These are phyloP conservation scores for Colinus virginianus DNA, from an alignment of 2,113 vertebrate genomes.

Conservation along the genomic window DNA sequence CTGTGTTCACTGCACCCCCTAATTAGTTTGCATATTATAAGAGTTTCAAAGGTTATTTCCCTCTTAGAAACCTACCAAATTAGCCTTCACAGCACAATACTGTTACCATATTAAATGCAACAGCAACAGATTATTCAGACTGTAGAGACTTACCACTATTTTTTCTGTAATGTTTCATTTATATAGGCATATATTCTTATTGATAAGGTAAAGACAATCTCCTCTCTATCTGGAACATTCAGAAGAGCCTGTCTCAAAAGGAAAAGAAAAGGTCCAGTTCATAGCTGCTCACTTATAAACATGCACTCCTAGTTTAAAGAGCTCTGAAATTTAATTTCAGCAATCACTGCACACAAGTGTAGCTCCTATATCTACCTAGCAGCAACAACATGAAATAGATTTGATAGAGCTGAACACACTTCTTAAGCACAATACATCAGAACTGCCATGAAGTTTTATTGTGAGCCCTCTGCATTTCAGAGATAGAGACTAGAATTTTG, in stretches of 20 bases:
- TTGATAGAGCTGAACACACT: background rate
- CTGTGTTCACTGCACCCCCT: conserved; percentile 42
- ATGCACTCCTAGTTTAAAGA: background rate
- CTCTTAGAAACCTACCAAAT: conserved; percentile 30
- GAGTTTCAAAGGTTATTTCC: conserved; percentile 41
- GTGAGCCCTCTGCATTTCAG: background rate
- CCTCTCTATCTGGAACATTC: conserved; percentile 12
- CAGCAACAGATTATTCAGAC: conserved; percentile 12
- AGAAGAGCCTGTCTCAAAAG: conserved; percentile 27
- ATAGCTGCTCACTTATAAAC: background rate
- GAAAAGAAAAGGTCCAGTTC: conserved; percentile 2
- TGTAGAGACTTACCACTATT: conserved; percentile 2
- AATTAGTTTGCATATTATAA: conserved; percentile 44
- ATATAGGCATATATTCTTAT: conserved; percentile 16
- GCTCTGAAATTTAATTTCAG: background rate
- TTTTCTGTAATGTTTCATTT: conserved; percentile 27
- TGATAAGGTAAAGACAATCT: conserved; percentile 6
- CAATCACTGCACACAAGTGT: background rate
- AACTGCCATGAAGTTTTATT: background rate
- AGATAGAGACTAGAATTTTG: background rate
- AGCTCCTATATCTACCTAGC: background rate
- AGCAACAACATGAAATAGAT: background rate
- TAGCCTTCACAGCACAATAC: background rate
- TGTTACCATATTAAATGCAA: background rate
- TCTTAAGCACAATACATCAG: background rate